phyloP scores from a whole-genome alignment of 2,113 vertebrate species.

The Gopherus evgoodei region DNA sequence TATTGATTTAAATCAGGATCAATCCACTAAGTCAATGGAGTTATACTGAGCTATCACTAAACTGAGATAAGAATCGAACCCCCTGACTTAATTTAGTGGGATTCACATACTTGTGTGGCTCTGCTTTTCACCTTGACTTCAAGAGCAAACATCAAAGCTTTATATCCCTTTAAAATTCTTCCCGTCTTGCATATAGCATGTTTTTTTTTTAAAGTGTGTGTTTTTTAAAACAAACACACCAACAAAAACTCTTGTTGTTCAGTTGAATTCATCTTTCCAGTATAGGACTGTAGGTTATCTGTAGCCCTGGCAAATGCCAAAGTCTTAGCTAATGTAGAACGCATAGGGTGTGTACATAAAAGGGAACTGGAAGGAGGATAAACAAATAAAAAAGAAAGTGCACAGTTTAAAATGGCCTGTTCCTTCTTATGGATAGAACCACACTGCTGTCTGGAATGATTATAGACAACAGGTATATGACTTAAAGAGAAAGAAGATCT shows the following conservation, averaged over 20 bases:
- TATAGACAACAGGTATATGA: background rate
- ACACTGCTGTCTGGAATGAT: background rate
- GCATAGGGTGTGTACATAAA: background rate
- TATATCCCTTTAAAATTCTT: background rate
- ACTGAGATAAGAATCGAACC: background rate
- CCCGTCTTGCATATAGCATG: background rate
- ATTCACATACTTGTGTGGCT: background rate
- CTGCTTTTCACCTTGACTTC: background rate
- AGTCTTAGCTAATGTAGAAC: background rate
- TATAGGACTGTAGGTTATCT: background rate
- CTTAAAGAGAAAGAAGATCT: constrained; percentile 18
- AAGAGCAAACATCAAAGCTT: background rate
- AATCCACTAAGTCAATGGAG: background rate
- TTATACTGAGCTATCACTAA: background rate
- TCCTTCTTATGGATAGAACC: background rate
- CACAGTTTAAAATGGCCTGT: background rate
- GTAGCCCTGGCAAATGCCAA: background rate
- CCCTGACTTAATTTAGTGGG: background rate
- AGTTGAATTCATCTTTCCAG: background rate
- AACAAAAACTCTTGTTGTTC: background rate
- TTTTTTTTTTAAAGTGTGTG: background rate
- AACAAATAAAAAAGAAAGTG: background rate
- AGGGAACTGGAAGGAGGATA: background rate
- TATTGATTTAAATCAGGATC: background rate
- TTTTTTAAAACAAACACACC: background rate